Conservation (phyloP, 2,797 vertebrate species). For the Decapterus maruadsi region DNA sequence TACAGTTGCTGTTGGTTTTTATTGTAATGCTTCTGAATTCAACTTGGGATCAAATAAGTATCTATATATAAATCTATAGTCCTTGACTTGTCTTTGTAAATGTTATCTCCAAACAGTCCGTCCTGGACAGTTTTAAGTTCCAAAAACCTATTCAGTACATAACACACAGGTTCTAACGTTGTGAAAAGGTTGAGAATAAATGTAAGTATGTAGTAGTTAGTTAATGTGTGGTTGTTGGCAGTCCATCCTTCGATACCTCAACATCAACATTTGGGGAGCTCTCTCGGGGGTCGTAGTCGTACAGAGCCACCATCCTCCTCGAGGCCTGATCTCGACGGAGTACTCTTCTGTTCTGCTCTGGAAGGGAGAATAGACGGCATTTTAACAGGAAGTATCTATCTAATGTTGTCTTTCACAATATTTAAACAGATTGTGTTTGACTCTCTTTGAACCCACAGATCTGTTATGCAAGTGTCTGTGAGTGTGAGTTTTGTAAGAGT, state of each 20-base stretch:
- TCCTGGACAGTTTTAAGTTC: too few species aligned
- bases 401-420: not conserved
- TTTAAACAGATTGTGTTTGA: not conserved
- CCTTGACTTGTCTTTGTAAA: too few species aligned
- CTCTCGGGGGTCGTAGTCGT: constrained; percentile 96
- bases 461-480: not conserved
- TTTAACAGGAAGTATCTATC: constrained; percentile 1
- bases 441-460: not conserved
- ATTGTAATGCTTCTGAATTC: too few species aligned
- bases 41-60: too few species aligned
- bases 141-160: too few species aligned
- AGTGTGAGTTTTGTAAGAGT: too few species aligned
- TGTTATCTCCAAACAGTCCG: too few species aligned
- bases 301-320: constrained; percentile 95
- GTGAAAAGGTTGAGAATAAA: not conserved
- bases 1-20: too few species aligned
- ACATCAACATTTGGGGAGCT: constrained; percentile 98
- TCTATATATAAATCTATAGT: too few species aligned
- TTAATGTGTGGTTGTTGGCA: not conserved
- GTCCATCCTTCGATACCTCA: constrained; percentile 85
- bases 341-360: constrained; percentile 90
- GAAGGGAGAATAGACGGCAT: constrained; percentile 2
- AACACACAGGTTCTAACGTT: not conserved
- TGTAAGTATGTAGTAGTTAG: not conserved
- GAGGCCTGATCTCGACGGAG: constrained; percentile 86